Evolutionary conservation across 1,140 invertebrate species (phyloP), one percentile per base, ranked within the genome.

Genomic region (Danaus melanippus): DNA sequence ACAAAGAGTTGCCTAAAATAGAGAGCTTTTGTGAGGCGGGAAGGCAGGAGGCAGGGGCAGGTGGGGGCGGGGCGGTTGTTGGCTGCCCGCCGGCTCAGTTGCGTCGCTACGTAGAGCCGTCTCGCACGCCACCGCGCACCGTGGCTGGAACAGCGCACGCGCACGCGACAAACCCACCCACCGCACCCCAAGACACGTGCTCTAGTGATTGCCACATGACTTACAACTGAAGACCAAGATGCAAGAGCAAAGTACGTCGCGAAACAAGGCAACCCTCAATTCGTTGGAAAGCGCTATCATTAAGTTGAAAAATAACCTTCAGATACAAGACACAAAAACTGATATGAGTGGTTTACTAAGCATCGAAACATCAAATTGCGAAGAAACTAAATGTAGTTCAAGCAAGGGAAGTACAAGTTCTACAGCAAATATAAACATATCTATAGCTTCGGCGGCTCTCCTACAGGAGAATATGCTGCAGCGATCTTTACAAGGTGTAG

Each of bases 401-500:
- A 86, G 80, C 80, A 84, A 84, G 79, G 71, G 62, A 50, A 89
- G 75, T 79, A 79, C 76, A 59, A 84, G 76, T 65, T 82, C 82
- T 73, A 69, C 71, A 67, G 70, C 83, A 62, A 86, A 84, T 58
- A 68, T 84, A 55, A 84, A 84, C 55, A 62, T 86, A 59, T 90
- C 88, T 64, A 86, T 86, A 61, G 88, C 88, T 10, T 87, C 85
- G 21, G 84, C 86, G 10, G 81, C 84, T 17, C 59, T 86, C 12
- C 68, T 87, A 62, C 86, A 89, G 76, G 89, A 90, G 65, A 90
- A 89, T 53, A 87, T 90, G 69, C 81, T 92, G 39, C 90, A 92
- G 66, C 89, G 89, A 72, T 91, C 92, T 8, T 81, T 92, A 15
- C 90, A 92, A 69, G 91, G 89, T 64, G 91, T 93, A 32, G 93